phyloP scores from a whole-genome alignment of 92 coral and sea anemone genomes.

The Bergia sp. region DNA sequence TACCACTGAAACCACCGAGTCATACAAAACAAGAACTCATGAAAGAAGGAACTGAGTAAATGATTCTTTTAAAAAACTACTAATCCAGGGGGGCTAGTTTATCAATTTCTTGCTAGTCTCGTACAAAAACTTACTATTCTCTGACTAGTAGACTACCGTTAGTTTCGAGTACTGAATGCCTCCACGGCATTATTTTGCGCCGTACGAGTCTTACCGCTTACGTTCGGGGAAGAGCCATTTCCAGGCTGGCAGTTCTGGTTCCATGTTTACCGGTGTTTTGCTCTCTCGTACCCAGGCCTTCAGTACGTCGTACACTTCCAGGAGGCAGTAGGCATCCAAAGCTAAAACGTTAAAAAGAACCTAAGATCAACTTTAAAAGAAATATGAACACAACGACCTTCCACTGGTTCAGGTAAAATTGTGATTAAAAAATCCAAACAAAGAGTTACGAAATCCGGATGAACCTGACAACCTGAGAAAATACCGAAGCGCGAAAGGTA shows the following conservation, averaged over 20 bases:
- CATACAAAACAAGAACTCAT: too few species aligned
- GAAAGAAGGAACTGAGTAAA: too few species aligned
- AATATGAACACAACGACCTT: background rate
- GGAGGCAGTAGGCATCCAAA: slow-evolving; percentile 89
- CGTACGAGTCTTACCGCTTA: background rate
- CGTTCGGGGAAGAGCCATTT: slow-evolving; percentile 71
- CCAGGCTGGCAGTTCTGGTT: slow-evolving; percentile 68
- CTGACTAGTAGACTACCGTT: background rate
- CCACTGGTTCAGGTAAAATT: background rate
- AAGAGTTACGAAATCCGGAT: background rate
- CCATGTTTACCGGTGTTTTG: slow-evolving; percentile 73
- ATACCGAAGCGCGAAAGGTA: background rate
- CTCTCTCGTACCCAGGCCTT: slow-evolving; percentile 79
- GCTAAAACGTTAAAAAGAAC: slow-evolving; percentile 53
- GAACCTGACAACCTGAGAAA: background rate
- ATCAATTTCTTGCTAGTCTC: too few species aligned
- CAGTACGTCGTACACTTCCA: slow-evolving; percentile 86
- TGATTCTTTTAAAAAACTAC: too few species aligned
- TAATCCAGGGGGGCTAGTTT: too few species aligned
- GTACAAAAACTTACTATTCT: background rate
- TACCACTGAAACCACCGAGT: too few species aligned
- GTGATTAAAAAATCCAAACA: background rate
- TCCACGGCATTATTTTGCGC: background rate
- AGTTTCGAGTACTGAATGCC: background rate
- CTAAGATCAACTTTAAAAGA: background rate